These are phyloP conservation scores for Columba livia DNA, from an alignment of 2,113 vertebrate genomes.

Conservation along the genomic window DNA sequence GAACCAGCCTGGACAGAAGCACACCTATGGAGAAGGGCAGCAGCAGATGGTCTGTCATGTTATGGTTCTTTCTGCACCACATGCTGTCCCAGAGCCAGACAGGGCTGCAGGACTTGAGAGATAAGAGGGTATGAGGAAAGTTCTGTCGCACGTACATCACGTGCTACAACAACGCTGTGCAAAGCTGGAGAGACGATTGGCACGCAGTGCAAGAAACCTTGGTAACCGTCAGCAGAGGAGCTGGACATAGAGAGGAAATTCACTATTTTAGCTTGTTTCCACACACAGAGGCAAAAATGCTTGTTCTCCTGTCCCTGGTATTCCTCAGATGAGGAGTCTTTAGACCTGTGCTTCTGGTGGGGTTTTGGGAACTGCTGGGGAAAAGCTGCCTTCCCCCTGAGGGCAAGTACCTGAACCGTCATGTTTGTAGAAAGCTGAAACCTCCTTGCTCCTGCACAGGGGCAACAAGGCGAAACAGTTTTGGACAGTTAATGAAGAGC, in stretches of 20 bases:
- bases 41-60: background rate
- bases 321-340: background rate
- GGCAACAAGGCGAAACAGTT: background rate
- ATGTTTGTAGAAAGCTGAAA: background rate
- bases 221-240: background rate
- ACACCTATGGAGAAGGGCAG: background rate
- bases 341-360: background rate
- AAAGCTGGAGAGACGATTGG: fast-evolving
- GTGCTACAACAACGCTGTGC: fast-evolving
- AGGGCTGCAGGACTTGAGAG: background rate
- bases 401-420: background rate
- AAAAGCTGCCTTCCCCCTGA: background rate
- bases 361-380: background rate
- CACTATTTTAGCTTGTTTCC: background rate
- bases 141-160: fast-evolving
- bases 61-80: fast-evolving
- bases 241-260: background rate
- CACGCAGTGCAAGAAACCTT: background rate
- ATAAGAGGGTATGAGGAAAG: background rate
- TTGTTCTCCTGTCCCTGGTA: background rate
- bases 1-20: background rate
- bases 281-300: fast-evolving
- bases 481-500: background rate
- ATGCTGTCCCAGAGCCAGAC: background rate
- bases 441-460: background rate